Base-by-base conservation (phyloP, 2,113 vertebrate species). In the Gymnocephalus cernua region DNA sequence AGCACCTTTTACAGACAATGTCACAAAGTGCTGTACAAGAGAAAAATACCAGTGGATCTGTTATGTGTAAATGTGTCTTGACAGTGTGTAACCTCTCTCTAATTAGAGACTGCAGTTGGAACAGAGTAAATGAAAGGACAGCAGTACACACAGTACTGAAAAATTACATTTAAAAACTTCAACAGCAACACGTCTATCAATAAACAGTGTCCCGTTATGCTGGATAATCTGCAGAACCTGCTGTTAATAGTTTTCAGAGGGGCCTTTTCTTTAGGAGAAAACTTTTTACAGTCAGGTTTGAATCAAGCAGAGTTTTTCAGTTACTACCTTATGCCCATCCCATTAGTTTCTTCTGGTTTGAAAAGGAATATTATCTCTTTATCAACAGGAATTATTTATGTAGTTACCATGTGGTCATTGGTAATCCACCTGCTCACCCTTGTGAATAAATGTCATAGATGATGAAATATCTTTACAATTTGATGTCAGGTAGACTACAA, bases 81-180 rank as follows among this genome's bases (percentile, higher is more conserved):
- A 67, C 45, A 67, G 64, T 25, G 44, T 32, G 25, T 13, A 50
- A 19, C 25, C 50, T 32, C 64, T 29, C 16, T 48, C 64, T 47
- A 50, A 67, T 67, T 67, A 67, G 64, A 65, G 63, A 23, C 25
- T 32, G 45, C 64, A 67, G 64, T 32, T 50, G 64, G 64, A 67
- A 13, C 16, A 12, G 45, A 50, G 64, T 50, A 32, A 21, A 67
- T 47, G 10, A 32, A 32, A 50, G 63, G 45, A 47, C 45, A 67
- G 47, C 45, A 7, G 64, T 6, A 32, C 45, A 19, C 6, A 53
- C 50, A 12, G 50, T 9, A 53, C 21, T 53, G 4, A n/a, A 53
- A 53, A 51, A 51, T 51, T 2, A 53, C 19, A n/a, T 53, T 11
- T n/a, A 53, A 53, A 21, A n/a, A 21, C 7, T 41, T 41, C 48